phyloP scores from a whole-genome alignment of 2,113 vertebrate genomes.

The Percina caprodes region DNA sequence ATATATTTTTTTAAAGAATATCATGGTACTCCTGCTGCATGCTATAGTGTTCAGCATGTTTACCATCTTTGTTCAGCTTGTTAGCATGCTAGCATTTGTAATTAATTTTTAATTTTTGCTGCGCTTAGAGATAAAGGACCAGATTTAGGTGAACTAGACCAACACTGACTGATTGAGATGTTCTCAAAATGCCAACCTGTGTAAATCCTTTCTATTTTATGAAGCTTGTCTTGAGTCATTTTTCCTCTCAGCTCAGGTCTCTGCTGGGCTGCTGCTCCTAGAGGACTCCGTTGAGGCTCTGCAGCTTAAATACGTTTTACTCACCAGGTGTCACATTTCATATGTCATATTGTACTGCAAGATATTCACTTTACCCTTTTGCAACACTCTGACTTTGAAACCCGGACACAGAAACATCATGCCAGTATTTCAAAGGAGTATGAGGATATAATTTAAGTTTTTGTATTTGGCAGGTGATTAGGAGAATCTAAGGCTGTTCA shows the following conservation, averaged over 20 bases:
- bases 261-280: neutral
- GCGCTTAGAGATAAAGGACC: neutral
- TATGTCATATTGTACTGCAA: neutral
- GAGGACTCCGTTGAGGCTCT: neutral
- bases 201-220: constrained; percentile 18
- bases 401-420: neutral
- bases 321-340: constrained; percentile 2
- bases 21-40: constrained; percentile 4
- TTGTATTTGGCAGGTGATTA: neutral
- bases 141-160: neutral
- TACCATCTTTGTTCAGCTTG: neutral
- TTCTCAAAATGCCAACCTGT: constrained; percentile 7
- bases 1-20: neutral
- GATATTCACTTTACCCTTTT: neutral
- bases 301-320: neutral
- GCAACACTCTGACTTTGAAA: neutral
- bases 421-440: constrained; percentile 1
- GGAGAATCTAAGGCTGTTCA: constrained; percentile 5
- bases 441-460: neutral
- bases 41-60: neutral
- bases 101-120: neutral
- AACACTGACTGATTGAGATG: constrained; percentile 1
- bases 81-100: neutral
- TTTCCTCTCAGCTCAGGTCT: neutral
- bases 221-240: neutral